These are phyloP conservation scores for Lepidochitona cinerea DNA, from an alignment of 2,888 invertebrate species.

Conservation along the genomic window DNA sequence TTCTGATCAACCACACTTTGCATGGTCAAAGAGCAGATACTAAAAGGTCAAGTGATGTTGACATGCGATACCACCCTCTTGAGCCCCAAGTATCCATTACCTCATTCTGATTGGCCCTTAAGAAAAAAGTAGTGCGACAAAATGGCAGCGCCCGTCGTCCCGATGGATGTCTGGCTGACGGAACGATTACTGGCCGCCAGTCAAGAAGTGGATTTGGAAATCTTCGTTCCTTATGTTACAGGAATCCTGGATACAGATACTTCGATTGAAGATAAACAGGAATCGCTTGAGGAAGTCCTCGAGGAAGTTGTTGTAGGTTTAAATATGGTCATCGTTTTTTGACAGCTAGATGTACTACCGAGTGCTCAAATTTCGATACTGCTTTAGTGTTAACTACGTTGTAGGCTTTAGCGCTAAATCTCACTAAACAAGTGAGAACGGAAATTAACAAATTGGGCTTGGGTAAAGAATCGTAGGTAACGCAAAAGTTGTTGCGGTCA, in stretches of 20 bases:
- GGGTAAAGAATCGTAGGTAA: too few relatives aligned
- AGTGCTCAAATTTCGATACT: not conserved
- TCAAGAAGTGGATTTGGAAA: constrained; percentile 61
- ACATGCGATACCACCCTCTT: too few relatives aligned
- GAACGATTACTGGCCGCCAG: constrained; percentile 56
- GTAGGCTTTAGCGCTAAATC: too few relatives aligned
- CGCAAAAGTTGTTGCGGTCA: too few relatives aligned
- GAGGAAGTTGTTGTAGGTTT: constrained; percentile 57
- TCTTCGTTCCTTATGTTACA: constrained; percentile 60
- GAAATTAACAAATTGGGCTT: too few relatives aligned
- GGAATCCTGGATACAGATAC: constrained; percentile 58
- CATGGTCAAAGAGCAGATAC: too few relatives aligned
- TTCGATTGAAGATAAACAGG: constrained; percentile 54
- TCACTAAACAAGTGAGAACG: too few relatives aligned
- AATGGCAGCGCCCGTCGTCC: constrained; percentile 32
- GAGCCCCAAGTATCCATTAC: too few relatives aligned
- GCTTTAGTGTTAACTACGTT: too few relatives aligned
- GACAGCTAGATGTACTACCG: not conserved
- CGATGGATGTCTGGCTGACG: constrained; percentile 56
- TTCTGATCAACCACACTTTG: too few relatives aligned
- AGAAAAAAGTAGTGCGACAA: constrained; percentile 10
- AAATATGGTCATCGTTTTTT: not conserved
- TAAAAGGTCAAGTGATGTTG: too few relatives aligned
- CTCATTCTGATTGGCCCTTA: too few relatives aligned
- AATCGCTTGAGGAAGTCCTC: constrained; percentile 56